Conservation (phyloP, 2,888 invertebrate species). For the Cabera pusaria region DNA sequence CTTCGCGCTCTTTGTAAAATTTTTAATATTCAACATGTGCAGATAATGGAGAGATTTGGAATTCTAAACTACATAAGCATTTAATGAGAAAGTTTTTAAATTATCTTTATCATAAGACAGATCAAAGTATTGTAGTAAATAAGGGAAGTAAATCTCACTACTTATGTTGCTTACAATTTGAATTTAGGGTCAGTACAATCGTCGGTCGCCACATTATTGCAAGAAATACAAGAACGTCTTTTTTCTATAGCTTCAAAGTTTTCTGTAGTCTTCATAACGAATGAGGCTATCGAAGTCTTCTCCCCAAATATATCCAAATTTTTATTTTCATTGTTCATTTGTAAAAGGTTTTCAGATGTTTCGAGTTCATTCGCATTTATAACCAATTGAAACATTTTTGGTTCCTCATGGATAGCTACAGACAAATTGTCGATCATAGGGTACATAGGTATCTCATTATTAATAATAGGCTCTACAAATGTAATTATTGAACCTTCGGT, state of each 20-base stretch:
- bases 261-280: conserved; percentile 7
- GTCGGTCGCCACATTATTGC: conserved; percentile 52
- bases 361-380: conserved; percentile 20
- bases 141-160: too few species aligned
- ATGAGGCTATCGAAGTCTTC: conserved; percentile 19
- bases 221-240: conserved; percentile 55
- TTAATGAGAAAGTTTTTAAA: conserved; percentile 2
- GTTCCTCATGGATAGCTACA: conserved; percentile 37
- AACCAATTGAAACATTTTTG: conserved; percentile 24
- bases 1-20: too few species aligned
- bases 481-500: too few species aligned
- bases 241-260: conserved; percentile 22
- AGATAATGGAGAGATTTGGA: conserved; percentile 5
- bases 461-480: too few species aligned
- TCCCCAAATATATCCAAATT: conserved; percentile 35
- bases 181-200: conserved; percentile 55
- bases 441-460: too few species aligned
- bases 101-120: not conserved
- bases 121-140: too few species aligned
- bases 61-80: conserved; percentile 5
- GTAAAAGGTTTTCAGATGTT: conserved; percentile 30
- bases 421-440: conserved; percentile 28
- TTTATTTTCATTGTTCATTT: conserved; percentile 37
- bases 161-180: conserved; percentile 51
- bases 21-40: too few species aligned